phyloP scores from a whole-genome alignment of 2,888 invertebrate species.

The Pharmacophagus antenor region DNA sequence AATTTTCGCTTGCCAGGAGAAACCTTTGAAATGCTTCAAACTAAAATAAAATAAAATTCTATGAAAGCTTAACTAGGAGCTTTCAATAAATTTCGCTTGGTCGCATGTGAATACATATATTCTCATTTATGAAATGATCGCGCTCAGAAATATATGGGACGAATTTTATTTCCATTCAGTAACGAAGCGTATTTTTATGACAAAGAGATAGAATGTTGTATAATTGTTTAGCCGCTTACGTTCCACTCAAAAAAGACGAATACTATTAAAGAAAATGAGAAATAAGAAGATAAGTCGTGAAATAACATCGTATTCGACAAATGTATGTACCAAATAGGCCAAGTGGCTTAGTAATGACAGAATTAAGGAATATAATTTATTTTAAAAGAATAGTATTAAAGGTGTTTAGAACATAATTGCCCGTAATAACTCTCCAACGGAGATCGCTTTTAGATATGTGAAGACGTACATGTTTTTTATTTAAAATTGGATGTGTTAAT shows the following conservation, averaged over 20 bases:
- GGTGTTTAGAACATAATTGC: too few relatives aligned
- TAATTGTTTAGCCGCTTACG: not conserved
- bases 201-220: conserved; percentile 2
- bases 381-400: not conserved
- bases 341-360: too few relatives aligned
- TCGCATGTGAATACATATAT: conserved; percentile 29
- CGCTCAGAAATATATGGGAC: conserved; percentile 17
- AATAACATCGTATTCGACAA: too few relatives aligned
- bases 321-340: too few relatives aligned
- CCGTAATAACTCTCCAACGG: too few relatives aligned
- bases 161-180: conserved; percentile 21
- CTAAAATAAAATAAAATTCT: conserved; percentile 27
- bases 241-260: not conserved
- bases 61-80: conserved; percentile 29
- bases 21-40: conserved; percentile 27
- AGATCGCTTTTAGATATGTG: too few relatives aligned
- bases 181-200: conserved; percentile 6
- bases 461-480: too few relatives aligned
- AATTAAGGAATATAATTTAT: too few relatives aligned
- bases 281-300: too few relatives aligned
- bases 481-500: too few relatives aligned
- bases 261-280: not conserved
- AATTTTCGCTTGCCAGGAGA: conserved; percentile 14
- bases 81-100: conserved; percentile 28
- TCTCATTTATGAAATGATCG: conserved; percentile 24